phyloP scores from a whole-genome alignment of 2,113 vertebrate genomes.

The Apus apus region DNA sequence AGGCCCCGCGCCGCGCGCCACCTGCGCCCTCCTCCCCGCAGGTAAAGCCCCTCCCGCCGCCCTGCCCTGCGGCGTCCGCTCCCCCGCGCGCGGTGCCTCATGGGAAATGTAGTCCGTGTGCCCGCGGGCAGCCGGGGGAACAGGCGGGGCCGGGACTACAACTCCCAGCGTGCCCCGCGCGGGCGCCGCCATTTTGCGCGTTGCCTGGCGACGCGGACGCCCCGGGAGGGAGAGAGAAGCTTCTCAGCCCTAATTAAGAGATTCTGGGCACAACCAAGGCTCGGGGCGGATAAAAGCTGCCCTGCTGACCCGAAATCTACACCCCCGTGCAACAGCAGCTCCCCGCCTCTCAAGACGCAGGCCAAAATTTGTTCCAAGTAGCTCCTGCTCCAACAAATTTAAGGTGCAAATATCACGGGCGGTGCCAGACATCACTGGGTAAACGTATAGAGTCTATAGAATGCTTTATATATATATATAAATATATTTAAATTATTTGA shows the following conservation, averaged over 20 bases:
- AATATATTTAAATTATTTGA: not conserved
- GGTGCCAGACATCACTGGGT: no score
- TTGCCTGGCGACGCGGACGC: slow-evolving; percentile 67
- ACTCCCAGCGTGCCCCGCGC: not conserved
- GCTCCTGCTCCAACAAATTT: not conserved
- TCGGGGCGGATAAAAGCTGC: not conserved
- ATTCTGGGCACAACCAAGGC: fast-evolving
- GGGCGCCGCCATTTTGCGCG: slow-evolving; percentile 5
- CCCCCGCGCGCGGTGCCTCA: not conserved
- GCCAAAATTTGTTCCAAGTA: not conserved
- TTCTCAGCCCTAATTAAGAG: not conserved
- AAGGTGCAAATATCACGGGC: not conserved
- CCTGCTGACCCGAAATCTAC: not conserved
- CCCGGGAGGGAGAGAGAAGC: not conserved
- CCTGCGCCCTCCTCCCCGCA: not conserved
- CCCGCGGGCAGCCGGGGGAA: fast-evolving
- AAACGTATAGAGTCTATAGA: not conserved
- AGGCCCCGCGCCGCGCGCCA: not conserved
- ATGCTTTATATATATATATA: not conserved
- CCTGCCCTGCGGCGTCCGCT: not conserved
- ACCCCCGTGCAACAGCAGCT: fast-evolving
- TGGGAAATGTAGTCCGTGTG: slow-evolving; percentile 38
- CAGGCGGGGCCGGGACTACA: fast-evolving
- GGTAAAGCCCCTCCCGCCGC: not conserved
- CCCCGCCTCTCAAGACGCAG: no score